These are phyloP conservation scores for Polia nebulosa DNA, from an alignment of 2,888 invertebrate species.

Conservation along the genomic window DNA sequence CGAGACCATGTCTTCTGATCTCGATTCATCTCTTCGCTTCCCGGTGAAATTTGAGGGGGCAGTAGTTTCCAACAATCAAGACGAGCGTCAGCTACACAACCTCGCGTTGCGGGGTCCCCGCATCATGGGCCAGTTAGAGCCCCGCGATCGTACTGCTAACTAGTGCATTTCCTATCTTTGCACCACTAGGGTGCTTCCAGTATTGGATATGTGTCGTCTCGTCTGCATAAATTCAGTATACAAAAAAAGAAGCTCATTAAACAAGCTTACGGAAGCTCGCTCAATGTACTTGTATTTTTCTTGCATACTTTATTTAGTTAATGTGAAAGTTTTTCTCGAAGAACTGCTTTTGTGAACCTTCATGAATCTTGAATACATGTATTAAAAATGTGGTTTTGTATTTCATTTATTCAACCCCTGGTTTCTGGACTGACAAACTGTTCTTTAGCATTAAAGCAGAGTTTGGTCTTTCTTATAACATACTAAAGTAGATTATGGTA, in stretches of 20 bases:
- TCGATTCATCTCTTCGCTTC: constrained; percentile 12
- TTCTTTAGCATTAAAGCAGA: not conserved
- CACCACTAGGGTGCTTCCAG: constrained; percentile 17
- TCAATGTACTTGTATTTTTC: not conserved
- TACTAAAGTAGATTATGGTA: too few relatives aligned
- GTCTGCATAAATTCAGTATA: not conserved
- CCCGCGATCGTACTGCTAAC: not conserved
- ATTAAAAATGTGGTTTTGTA: not conserved
- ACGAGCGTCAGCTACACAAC: not conserved
- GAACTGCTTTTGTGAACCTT: not conserved
- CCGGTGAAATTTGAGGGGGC: not conserved
- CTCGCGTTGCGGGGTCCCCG: not conserved
- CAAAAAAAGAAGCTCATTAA: not conserved
- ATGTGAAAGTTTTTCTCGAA: not conserved
- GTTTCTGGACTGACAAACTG: too few relatives aligned
- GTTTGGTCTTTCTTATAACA: not conserved
- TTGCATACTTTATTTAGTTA: not conserved
- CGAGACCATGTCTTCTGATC: constrained; percentile 21
- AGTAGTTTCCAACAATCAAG: not conserved
- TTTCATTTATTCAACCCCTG: not conserved
- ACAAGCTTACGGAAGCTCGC: not conserved
- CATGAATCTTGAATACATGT: not conserved
- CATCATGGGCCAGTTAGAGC: not conserved
- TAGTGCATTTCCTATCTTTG: not conserved
- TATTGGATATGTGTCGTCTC: not conserved